A percentile compares a stretch with the other conserved stretches of the same genome.
Evolutionary conservation across 2,888 invertebrate species (phyloP).

Genomic region (Caenorhabditis sp.): DNA sequence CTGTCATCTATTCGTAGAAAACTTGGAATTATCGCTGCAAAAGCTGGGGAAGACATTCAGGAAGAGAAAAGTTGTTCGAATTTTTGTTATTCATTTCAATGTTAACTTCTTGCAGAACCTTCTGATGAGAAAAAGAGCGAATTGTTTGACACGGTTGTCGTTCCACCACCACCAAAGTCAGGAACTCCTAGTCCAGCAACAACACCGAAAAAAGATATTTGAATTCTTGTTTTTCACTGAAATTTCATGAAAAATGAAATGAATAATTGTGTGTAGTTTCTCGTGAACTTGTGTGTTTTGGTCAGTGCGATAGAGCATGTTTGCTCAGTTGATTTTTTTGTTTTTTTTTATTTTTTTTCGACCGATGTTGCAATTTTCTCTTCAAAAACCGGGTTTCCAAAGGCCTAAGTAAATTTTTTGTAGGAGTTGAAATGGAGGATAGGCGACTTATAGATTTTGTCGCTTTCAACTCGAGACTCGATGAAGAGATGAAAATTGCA

Average conservation of each 20-base stretch:
- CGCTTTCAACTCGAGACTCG: slow-evolving; percentile 19
- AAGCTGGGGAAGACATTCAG: too few relatives aligned
- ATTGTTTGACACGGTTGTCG: too few relatives aligned
- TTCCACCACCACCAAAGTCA: too few relatives aligned
- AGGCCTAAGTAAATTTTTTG: slow-evolving; percentile 8
- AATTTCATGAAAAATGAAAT: background rate
- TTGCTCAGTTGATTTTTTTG: background rate
- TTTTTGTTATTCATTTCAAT: too few relatives aligned
- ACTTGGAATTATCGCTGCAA: too few relatives aligned
- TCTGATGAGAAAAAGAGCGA: too few relatives aligned
- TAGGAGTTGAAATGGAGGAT: slow-evolving; percentile 17
- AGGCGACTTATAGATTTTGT: slow-evolving; percentile 8
- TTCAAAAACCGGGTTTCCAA: slow-evolving; percentile 1
- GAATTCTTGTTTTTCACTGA: background rate
- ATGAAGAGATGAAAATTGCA: slow-evolving; percentile 30
- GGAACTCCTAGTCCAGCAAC: background rate
- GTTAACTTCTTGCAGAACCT: too few relatives aligned
- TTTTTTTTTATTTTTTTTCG: background rate
- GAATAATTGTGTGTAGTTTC: background rate
- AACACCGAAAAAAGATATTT: background rate
- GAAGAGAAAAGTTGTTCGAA: too few relatives aligned
- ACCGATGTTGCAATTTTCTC: background rate
- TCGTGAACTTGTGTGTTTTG: background rate
- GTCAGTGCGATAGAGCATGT: slow-evolving; percentile 10
- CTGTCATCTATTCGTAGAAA: too few relatives aligned